phyloP scores from a whole-genome alignment of 2,888 invertebrate genomes.

The Tetragnatha montana region DNA sequence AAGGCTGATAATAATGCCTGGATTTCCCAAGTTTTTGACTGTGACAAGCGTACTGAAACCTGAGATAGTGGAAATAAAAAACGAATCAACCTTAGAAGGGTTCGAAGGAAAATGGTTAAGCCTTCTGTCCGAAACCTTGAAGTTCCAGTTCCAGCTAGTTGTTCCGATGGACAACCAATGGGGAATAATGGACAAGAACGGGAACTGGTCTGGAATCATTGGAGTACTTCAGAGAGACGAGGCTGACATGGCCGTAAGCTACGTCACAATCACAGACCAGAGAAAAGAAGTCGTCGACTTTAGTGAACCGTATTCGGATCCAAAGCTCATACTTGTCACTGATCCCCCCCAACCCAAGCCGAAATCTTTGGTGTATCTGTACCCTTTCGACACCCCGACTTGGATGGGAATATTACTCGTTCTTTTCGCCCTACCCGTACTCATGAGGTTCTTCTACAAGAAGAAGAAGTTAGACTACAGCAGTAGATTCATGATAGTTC shows the following conservation, averaged over 20 bases:
- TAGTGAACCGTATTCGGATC: constrained; percentile 3
- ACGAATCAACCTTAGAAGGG: not conserved
- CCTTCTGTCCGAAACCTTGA: not conserved
- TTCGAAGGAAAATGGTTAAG: not conserved
- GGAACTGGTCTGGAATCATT: constrained; percentile 33
- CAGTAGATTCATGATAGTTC: not conserved
- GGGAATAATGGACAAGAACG: not conserved
- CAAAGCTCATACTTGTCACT: not conserved
- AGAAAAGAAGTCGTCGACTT: constrained; percentile 18
- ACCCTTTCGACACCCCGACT: constrained; percentile 7
- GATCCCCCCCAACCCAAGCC: not conserved
- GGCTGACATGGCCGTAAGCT: constrained; percentile 7
- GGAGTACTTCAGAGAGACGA: constrained; percentile 12
- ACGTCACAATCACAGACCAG: not conserved
- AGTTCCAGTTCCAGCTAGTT: not conserved
- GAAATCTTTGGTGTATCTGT: not conserved
- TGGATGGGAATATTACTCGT: not conserved
- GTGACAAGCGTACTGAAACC: too few relatives aligned
- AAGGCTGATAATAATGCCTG: too few relatives aligned
- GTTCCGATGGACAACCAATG: not conserved
- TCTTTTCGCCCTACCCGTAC: not conserved
- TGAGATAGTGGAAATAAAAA: too few relatives aligned
- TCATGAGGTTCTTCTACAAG: not conserved
- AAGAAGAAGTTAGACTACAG: not conserved
- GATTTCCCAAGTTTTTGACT: too few relatives aligned